Percentiles rank a stretch among this genome's conserved stretches.
Conservation (phyloP, 1,140 invertebrate genomes). For the Periplaneta americana region DNA sequence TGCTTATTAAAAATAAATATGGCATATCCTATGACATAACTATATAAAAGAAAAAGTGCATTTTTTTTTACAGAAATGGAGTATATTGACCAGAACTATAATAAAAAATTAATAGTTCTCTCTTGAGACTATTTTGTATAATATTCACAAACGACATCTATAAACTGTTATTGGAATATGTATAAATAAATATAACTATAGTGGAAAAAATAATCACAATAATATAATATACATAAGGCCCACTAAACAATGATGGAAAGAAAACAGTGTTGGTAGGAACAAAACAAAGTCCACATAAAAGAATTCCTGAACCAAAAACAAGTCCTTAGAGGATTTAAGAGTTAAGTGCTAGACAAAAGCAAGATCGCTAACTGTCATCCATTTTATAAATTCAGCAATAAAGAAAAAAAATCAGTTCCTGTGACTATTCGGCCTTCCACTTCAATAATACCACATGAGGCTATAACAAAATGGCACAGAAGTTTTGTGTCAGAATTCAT, state of each 20-base stretch:
- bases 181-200: neutral
- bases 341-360: neutral
- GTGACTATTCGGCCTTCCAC: neutral
- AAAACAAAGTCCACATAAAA: neutral
- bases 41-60: neutral
- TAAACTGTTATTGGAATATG: neutral
- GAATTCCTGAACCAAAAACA: neutral
- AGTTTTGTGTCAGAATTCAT: neutral
- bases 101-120: neutral
- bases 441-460: neutral
- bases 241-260: neutral
- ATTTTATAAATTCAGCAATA: too few species aligned
- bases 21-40: neutral
- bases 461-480: neutral
- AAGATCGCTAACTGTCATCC: too few species aligned
- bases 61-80: neutral
- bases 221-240: neutral
- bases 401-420: too few species aligned
- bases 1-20: too few species aligned
- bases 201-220: neutral
- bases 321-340: neutral
- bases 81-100: neutral
- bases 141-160: neutral
- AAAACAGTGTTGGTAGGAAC: neutral
- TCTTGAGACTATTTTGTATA: neutral